A percentile compares a stretch with the other conserved stretches of the same genome.
These are phyloP conservation scores for Scaptomyza polygonia DNA, from an alignment of 2,888 invertebrate genomes.

Conservation along the genomic window DNA sequence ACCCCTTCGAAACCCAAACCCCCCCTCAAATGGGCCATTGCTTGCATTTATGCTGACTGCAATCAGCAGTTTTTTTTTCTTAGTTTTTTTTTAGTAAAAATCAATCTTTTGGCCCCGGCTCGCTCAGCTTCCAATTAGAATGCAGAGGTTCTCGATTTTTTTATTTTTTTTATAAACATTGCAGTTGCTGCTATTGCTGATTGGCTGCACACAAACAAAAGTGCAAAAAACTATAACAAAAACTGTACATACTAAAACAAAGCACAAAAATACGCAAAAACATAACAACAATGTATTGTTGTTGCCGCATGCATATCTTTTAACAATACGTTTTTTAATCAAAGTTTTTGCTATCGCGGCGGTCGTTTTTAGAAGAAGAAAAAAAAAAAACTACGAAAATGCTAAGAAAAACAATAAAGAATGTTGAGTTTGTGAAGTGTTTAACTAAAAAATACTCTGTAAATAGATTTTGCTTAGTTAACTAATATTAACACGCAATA, in stretches of 20 bases:
- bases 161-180: constrained; percentile 9
- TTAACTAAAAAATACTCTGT: background rate
- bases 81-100: constrained; percentile 34
- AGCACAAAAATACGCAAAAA: constrained; percentile 12
- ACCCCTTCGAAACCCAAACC: constrained; percentile 13
- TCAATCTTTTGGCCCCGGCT: constrained; percentile 46
- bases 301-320: constrained; percentile 73
- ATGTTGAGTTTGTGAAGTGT: background rate
- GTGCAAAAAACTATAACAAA: constrained; percentile 43
- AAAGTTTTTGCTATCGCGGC: constrained; percentile 58
- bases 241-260: constrained; percentile 33
- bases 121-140: constrained; percentile 42
- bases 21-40: constrained; percentile 14
- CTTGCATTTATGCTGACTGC: constrained; percentile 52
- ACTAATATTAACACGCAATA: background rate
- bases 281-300: constrained; percentile 44
- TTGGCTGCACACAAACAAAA: constrained; percentile 54
- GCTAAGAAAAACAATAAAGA: constrained; percentile 23
- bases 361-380: constrained; percentile 17
- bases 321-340: constrained; percentile 71
- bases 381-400: constrained; percentile 9
- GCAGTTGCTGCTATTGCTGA: constrained; percentile 43
- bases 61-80: constrained; percentile 64
- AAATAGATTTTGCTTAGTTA: background rate
- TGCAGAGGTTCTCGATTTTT: constrained; percentile 23